Evolutionary conservation across 2,797 vertebrate species (phyloP).

Genomic region (Numenius phaeopus): DNA sequence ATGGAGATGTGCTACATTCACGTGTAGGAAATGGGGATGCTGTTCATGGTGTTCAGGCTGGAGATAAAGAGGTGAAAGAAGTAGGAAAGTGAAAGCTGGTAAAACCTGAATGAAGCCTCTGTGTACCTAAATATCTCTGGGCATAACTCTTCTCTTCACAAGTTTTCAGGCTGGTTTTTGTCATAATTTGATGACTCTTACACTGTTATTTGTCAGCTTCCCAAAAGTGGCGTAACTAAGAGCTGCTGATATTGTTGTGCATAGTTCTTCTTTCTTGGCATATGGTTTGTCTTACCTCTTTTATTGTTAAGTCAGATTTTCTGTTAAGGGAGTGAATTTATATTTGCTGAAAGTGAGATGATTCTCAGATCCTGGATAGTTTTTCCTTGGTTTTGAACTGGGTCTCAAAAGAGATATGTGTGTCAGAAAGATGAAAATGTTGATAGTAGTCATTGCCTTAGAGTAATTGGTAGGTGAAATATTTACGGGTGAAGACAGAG

Average conservation of each 20-base stretch:
- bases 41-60: rapidly evolving
- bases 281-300: background rate
- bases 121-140: background rate
- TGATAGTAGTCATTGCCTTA: background rate
- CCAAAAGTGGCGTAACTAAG: background rate
- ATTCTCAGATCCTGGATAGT: background rate
- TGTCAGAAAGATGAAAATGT: background rate
- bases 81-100: background rate
- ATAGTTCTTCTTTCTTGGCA: background rate
- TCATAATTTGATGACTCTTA: background rate
- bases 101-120: background rate
- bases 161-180: background rate
- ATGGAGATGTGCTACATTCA: background rate
- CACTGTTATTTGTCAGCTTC: background rate
- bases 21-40: background rate
- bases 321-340: background rate
- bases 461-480: background rate
- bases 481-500: background rate
- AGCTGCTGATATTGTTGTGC: background rate
- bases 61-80: background rate
- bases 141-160: background rate
- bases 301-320: background rate
- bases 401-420: background rate
- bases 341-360: background rate
- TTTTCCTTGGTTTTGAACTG: background rate